Conservation (phyloP, 1,140 invertebrate genomes). For the Campodea augens region DNA sequence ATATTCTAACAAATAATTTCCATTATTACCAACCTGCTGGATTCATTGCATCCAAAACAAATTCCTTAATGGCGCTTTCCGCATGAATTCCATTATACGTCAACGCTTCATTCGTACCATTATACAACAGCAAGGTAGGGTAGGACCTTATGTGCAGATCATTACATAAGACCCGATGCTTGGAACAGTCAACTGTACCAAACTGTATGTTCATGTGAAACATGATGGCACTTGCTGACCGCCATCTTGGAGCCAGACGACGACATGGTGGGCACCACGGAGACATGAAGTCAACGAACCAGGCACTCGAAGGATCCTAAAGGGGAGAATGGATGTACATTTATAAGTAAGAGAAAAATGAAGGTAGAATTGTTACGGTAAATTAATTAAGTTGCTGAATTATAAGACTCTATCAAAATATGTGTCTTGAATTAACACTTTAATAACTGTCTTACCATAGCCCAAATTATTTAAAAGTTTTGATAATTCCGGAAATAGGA, state of each 20-base stretch:
- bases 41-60: conserved; percentile 37
- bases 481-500: too few species aligned
- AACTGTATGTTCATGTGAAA: conserved; percentile 33
- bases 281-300: conserved; percentile 63
- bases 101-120: conserved; percentile 32
- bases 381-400: too few species aligned
- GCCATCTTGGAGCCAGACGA: conserved; percentile 44
- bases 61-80: conserved; percentile 39
- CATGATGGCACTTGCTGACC: conserved; percentile 40
- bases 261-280: conserved; percentile 69
- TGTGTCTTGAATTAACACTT: too few species aligned
- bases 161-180: conserved; percentile 30
- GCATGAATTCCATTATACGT: conserved; percentile 39
- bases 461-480: too few species aligned
- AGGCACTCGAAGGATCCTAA: conserved; percentile 28
- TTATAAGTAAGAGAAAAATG: too few species aligned
- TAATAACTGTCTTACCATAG: too few species aligned
- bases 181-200: conserved; percentile 42
- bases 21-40: conserved; percentile 24
- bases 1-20: conserved; percentile 4
- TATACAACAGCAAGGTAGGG: conserved; percentile 52
- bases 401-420: too few species aligned
- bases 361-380: too few species aligned
- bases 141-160: conserved; percentile 45
- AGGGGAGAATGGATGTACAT: conserved; percentile 14